Evolutionary conservation across 2,888 invertebrate species (phyloP), one percentile per base, ranked within the genome.

Genomic region (Pocota personata): DNA sequence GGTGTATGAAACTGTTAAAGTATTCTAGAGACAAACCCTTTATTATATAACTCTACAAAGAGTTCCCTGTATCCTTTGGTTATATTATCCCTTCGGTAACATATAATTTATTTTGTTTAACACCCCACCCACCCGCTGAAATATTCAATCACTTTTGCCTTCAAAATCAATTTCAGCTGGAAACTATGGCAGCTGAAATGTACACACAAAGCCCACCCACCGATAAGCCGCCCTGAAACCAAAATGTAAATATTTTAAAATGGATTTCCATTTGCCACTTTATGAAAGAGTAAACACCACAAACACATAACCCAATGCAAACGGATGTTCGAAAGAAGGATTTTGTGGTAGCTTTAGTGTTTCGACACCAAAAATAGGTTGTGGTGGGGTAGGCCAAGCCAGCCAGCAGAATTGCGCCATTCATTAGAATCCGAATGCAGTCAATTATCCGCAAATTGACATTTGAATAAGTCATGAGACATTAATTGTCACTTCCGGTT

Each of bases 391-490:
- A 8, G 40, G 14, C n/a, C n/a, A n/a, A 14, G 6, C 40, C 40
- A 14, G n/a, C 32, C 14, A 55, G 16, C 19, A 43, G 40, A 75
- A 43, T 62, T 50, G 14, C 30, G 21, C 27, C 57, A 57, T 40
- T 72, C 58, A 72, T 84, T 69, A 69, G 50, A 67, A 19, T 69
- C 67, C 75, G 37, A 64, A 73, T 71, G 55, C 50, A 80, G 76
- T 80, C 52, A 66, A 80, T 80, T 72, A 72, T 37, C 46, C 27
- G 50, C 52, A 60, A 77, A 83, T 78, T 80, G 75, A 60, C 71
- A 86, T 66, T 80, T 72, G 73, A 72, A 79, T 84, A 84, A 79
- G 69, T 73, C 73, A 79, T 75, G 69, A 60, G 75, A 55, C 52
- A 76, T 55, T 86, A 80, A 72, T 86, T 76, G 66, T 60, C 66